A percentile compares a stretch with the other conserved stretches of the same genome.
These are phyloP conservation scores for Meganola albula DNA, from an alignment of 2,888 invertebrate genomes.

Conservation along the genomic window DNA sequence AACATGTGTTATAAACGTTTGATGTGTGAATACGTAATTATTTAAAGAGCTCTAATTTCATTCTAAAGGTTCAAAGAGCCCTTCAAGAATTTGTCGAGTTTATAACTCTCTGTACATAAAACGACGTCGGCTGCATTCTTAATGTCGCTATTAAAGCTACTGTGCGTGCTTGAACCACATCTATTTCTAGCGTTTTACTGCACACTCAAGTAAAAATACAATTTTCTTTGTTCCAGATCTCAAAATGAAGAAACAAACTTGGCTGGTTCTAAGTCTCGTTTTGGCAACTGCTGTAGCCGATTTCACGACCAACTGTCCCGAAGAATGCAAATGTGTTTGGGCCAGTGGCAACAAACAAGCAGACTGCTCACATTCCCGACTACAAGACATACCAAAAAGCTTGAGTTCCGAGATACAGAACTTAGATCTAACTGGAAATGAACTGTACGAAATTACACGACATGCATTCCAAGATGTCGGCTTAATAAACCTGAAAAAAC, in stretches of 20 bases:
- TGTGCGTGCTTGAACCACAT: constrained; percentile 39
- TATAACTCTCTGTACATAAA: constrained; percentile 46
- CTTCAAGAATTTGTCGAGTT: constrained; percentile 33
- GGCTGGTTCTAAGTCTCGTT: constrained; percentile 42
- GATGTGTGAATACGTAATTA: constrained; percentile 14
- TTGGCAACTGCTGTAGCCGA: constrained; percentile 53
- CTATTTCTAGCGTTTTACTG: constrained; percentile 42
- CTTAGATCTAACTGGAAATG: constrained; percentile 84
- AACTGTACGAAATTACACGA: constrained; percentile 80
- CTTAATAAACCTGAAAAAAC: constrained; percentile 88
- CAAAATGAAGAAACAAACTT: constrained; percentile 53
- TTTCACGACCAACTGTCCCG: constrained; percentile 80
- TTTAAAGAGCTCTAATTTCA: constrained; percentile 24
- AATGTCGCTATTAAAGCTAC: constrained; percentile 46
- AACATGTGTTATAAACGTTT: constrained; percentile 10
- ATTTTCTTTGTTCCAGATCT: constrained; percentile 55
- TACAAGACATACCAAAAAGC: constrained; percentile 83
- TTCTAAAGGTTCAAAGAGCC: constrained; percentile 27
- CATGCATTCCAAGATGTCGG: constrained; percentile 83
- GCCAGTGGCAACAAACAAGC: constrained; percentile 89
- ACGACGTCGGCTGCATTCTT: constrained; percentile 38
- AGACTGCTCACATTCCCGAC: constrained; percentile 83
- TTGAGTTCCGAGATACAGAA: constrained; percentile 85
- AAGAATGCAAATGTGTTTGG: constrained; percentile 90
- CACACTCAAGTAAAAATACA: constrained; percentile 22